Base-by-base conservation (phyloP, 2,113 vertebrate genomes). In the Tragulus kanchil region DNA sequence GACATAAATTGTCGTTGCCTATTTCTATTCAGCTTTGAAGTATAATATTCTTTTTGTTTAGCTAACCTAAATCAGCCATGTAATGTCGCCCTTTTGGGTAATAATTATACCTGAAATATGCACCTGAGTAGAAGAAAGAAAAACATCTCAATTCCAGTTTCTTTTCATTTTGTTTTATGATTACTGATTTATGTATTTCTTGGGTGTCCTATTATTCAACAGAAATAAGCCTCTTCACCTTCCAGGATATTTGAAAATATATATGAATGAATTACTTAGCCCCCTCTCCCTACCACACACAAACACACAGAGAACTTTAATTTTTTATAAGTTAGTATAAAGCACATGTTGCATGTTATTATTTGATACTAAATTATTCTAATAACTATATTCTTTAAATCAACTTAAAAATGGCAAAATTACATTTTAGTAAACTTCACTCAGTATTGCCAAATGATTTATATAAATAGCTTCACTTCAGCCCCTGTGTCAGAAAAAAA, bases 171-270 rank as follows among this genome's bases (percentile, higher is more conserved):
- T 93, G 79, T 69, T 98, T 86, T 90, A 83, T 42, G 1, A 92
- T 96, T 97, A 59, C 56, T 97, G 71, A 98, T 97, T 98, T 97
- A 83, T 97, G 85, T 97, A 94, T 97, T 98, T 97, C 93, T 93
- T 87, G 50, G 15, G 28, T 94, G 88, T 96, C 89, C 61, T 88
- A 90, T 93, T 85, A 89, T 96, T 97, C 96, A 97, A 75, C 64
- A 97, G 81, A 54, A n/a, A 95, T 97, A 95, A 96, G 88, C 61
- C 16, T 93, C 52, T 85, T 52, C 3, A 75, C n/a, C 8, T 89
- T 50, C 25, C 21, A 93, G 15, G 59, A 77, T 97, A 91, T 77
- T 96, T 86, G 23, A 26, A 97, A 96, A 89, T 19, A 93, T 95
- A 97, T 94, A 52, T 95, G 50, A 86, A 69, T 95, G 79, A 95